Base-by-base conservation (phyloP, 2,888 invertebrate species). In the Lepidocyrtinus sp. region DNA sequence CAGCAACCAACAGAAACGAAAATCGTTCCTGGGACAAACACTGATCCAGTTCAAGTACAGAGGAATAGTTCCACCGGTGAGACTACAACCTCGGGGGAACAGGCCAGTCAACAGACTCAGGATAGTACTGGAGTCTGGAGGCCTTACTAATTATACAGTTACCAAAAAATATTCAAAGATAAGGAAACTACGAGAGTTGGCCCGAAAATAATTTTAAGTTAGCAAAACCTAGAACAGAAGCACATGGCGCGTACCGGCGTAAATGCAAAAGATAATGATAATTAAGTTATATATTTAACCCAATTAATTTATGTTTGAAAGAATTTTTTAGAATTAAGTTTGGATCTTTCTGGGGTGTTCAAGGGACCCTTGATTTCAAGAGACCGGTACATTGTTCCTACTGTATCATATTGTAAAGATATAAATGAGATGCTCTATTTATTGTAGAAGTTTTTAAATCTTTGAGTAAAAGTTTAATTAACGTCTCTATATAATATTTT, bases 71-170 rank as follows among this genome's bases (percentile, higher is more conserved):
- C 63, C 61, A 45, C 69, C 15, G 75, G 70, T 25, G 27, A 45
- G 2, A 24, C n/a, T n/a, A n/a, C n/a, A n/a, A n/a, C n/a, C n/a
- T 71, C 12, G 74, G 72, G 27, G 72, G 21, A 9, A 64, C 27
- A 27, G 68, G 68, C 68, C 76, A 69, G 22, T 55, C 45, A 50
- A 9, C 76, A 78, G 59, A 77, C 65, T 36, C 68, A 61, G n/a
- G 85, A 85, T 69, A 83, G 67, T 75, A 78, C 85, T 64, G 81
- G 84, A 27, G 85, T 85, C 19, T 85, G 85, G 85, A 64, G 85
- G 75, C 85, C 85, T 67, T 85, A 85, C 61, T 85, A 75, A 77
- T n/a, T 45, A n/a, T 19, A 19, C 45, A 45, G 46, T 69, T 1
- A 26, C 25, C 55, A 69, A 5, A 15, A n/a, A n/a, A n/a, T n/a